Conservation (phyloP, 2,888 invertebrate genomes). For the Eristalis arbustorum region DNA sequence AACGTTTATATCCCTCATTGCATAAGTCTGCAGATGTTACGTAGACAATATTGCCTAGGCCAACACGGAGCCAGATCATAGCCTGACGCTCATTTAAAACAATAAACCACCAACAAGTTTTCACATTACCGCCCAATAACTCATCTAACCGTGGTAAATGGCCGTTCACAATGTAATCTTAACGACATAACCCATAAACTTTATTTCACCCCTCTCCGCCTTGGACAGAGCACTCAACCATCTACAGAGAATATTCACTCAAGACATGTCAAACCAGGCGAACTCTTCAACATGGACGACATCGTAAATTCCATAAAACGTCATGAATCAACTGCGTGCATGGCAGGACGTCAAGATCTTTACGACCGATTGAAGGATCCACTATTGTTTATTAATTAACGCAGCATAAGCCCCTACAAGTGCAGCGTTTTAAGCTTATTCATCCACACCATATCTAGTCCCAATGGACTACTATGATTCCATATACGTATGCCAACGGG, state of each 20-base stretch:
- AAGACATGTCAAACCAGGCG: neutral
- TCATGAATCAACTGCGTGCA: conserved; percentile 1
- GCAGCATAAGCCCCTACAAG: neutral
- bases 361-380: conserved; percentile 30
- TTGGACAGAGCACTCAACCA: neutral
- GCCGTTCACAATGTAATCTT: conserved; percentile 40
- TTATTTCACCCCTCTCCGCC: neutral
- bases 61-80: neutral
- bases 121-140: conserved; percentile 16
- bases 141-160: conserved; percentile 37
- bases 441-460: too few relatives aligned
- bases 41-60: neutral
- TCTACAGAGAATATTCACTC: neutral
- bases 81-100: conserved; percentile 8
- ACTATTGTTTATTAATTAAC: conserved; percentile 39
- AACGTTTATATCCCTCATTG: neutral
- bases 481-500: neutral
- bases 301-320: conserved; percentile 39
- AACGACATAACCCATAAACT: conserved; percentile 39
- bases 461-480: neutral
- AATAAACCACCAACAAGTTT: conserved; percentile 15
- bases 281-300: conserved; percentile 15
- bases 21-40: too few relatives aligned
- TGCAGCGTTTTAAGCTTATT: too few relatives aligned
- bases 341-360: conserved; percentile 20